Evolutionary conservation across 2,888 invertebrate genomes (phyloP), one percentile per base, ranked within the genome.

Genomic region (Ecdyonurus torrentis): DNA sequence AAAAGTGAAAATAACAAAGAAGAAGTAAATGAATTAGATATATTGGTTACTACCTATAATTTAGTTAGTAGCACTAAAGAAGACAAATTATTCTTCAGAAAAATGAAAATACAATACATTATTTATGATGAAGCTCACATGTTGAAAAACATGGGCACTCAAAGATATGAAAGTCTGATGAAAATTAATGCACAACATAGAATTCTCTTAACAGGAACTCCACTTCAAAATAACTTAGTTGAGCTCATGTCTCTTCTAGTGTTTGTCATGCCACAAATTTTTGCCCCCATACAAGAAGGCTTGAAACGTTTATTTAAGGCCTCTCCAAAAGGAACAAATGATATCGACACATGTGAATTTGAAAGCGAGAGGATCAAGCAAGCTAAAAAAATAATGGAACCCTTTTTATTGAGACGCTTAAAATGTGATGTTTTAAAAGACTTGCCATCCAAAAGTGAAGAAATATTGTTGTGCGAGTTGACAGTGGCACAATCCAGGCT

Each of bases 61-160:
- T 86, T 92, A 80, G 86, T 92, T 23, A 84, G 84, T 68, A 92
- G 91, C 66, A 88, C 90, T 0, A 96, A 96, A 70, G 91, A 91
- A 71, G 87, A 93, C 64, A 89, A 92, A 73, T 85, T 91, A 79
- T 91, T 97, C 79, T 91, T 97, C 73, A 86, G 94, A 64, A 89
- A 94, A 52, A 88, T 90, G 65, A 83, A 84, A 59, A 84, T 96
- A 74, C 87, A 94, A 72, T 97, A 96, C 72, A 92, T 95, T 0
- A 81, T 98, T 23, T 96, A 96, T 72, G 98, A 98, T 74, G 98
- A 98, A 72, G 96, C 95, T 1, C 97, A 98, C 73, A 95, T 97
- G 94, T 78, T 98, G 50, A 98, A 98, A 74, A 98, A 97, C 72
- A 97, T 97, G 94, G 84, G 89, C 63, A 93, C 96, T 0, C 86